Evolutionary conservation across 2,113 vertebrate species (phyloP).

Genomic region (mouse (Mus musculus)): DNA sequence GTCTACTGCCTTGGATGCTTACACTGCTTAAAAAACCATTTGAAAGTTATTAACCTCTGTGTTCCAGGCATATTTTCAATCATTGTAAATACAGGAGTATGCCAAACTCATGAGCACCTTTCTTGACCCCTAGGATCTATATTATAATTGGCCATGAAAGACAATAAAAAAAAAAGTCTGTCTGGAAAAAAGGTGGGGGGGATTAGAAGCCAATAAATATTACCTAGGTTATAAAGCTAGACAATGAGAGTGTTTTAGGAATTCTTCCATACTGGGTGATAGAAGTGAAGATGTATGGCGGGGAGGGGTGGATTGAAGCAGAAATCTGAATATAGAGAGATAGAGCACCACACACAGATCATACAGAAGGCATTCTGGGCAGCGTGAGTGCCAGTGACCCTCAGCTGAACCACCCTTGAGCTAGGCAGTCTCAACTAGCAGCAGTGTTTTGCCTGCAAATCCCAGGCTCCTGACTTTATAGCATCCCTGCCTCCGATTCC

Average conservation of each 20-base stretch:
- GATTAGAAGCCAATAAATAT: conserved; percentile 20
- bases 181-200: not conserved
- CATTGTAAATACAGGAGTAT: not conserved
- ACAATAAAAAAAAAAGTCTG: not conserved
- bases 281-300: not conserved
- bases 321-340: not conserved
- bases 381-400: not conserved
- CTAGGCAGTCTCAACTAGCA: not conserved
- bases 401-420: not conserved
- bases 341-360: not conserved
- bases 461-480: not conserved
- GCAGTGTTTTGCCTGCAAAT: not conserved
- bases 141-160: conserved; percentile 32
- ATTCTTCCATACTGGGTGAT: not conserved
- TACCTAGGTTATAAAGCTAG: not conserved
- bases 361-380: not conserved
- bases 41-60: not conserved
- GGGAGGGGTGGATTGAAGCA: not conserved
- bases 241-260: not conserved
- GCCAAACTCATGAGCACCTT: not conserved
- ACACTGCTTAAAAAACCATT: not conserved
- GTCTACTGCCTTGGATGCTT: not conserved
- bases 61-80: not conserved
- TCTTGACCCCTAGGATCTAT: not conserved
- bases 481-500: not conserved